phyloP scores from a whole-genome alignment of 1,140 invertebrate species.

The Meloidogyne hapla region DNA sequence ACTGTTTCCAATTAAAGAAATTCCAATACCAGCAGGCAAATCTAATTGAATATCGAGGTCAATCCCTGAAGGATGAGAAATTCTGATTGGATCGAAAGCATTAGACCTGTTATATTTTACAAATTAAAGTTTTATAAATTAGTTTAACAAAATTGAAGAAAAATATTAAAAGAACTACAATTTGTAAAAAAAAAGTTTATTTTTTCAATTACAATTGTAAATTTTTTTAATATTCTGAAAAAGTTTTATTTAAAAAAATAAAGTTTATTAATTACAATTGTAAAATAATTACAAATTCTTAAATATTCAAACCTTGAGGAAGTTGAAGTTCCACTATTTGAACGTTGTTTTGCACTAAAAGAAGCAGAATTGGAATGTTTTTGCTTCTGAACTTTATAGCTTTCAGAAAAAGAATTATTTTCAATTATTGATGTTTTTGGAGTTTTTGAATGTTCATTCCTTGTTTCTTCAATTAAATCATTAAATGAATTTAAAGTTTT shows the following conservation, averaged over 20 bases:
- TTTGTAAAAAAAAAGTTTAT: too few species aligned
- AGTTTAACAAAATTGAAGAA: background rate
- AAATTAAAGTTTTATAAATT: background rate
- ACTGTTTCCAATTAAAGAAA: slow-evolving; percentile 76
- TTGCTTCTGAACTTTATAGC: background rate
- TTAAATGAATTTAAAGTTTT: background rate
- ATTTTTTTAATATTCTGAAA: background rate
- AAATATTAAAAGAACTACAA: too few species aligned
- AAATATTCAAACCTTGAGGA: background rate
- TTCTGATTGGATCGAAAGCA: background rate
- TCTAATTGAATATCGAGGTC: slow-evolving; percentile 1
- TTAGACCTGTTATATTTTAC: background rate
- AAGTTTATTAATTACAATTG: too few species aligned
- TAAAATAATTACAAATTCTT: background rate
- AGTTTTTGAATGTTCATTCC: background rate
- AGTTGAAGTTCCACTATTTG: background rate
- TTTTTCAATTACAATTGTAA: too few species aligned
- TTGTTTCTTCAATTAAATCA: background rate
- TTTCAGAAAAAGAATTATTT: background rate
- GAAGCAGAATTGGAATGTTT: background rate
- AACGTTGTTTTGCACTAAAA: too few species aligned
- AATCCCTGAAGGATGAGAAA: background rate
- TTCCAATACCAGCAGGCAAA: slow-evolving; percentile 71
- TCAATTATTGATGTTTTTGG: background rate
- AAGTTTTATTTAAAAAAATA: too few species aligned